Conservation (phyloP, 2,888 invertebrate genomes). For the Myopa tessellatipennis region DNA sequence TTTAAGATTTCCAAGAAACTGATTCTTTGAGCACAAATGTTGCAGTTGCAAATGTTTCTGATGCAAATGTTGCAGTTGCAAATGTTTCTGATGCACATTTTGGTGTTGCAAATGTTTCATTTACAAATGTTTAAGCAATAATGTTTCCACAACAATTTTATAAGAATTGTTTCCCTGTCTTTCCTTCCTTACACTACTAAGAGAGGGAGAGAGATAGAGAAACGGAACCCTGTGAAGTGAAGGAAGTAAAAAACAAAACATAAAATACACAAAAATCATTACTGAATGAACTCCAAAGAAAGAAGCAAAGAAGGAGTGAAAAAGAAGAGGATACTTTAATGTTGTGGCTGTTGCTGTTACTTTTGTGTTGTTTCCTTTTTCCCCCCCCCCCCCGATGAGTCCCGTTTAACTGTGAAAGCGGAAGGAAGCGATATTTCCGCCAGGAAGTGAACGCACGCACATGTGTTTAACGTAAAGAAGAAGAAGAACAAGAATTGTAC, state of each 20-base stretch:
- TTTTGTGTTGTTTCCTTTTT: neutral
- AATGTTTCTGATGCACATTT: neutral
- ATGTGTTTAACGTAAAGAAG: neutral
- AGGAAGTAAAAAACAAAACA: no score
- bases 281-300: no score
- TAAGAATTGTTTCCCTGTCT: neutral
- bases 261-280: no score
- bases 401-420: slow-evolving; percentile 26
- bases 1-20: neutral
- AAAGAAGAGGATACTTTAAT: neutral
- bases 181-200: neutral
- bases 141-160: neutral
- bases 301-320: no score
- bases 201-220: neutral
- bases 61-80: neutral
- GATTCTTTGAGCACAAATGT: neutral
- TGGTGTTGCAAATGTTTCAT: neutral
- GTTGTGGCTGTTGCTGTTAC: neutral
- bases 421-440: slow-evolving; percentile 30
- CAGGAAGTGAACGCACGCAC: slow-evolving; percentile 20
- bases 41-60: neutral
- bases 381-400: slow-evolving; percentile 19
- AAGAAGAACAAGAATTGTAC: neutral
- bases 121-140: neutral
- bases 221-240: no score